Conservation (phyloP, 2,113 vertebrate species). For the Pseudorasbora parva region DNA sequence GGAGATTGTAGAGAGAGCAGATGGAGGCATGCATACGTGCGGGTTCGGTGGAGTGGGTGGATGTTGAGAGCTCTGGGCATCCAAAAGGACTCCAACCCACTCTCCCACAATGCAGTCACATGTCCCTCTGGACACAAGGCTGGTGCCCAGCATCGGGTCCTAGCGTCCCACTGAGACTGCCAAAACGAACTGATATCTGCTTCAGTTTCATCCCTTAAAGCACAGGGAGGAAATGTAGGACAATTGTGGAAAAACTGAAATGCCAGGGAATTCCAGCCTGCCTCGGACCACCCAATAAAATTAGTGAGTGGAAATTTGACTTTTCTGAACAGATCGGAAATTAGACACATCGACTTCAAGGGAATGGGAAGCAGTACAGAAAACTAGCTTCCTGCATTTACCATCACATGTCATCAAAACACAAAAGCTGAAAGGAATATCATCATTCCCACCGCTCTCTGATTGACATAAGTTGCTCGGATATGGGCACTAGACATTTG, state of each 20-base stretch:
- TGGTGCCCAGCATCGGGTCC: background rate
- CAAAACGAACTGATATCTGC: background rate
- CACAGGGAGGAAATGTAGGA: constrained; percentile 6
- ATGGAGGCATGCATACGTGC: constrained; percentile 35
- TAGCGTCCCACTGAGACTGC: background rate
- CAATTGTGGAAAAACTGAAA: constrained; percentile 14
- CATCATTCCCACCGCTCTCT: background rate
- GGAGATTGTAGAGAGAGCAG: constrained; percentile 17
- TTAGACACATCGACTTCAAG: background rate
- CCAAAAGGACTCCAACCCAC: constrained; percentile 38
- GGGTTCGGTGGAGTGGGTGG: constrained; percentile 43
- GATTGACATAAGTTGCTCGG: background rate
- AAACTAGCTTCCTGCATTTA: background rate
- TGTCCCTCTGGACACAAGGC: constrained; percentile 35
- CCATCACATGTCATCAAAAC: background rate
- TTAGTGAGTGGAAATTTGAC: background rate
- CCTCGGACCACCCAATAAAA: constrained; percentile 16
- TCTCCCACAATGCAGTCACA: constrained; percentile 39
- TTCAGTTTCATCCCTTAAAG: constrained; percentile 6
- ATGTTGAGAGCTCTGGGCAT: constrained; percentile 38
- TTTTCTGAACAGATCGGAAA: constrained; percentile 18
- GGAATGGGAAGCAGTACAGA: background rate
- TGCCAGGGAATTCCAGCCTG: background rate
- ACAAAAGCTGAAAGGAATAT: background rate
- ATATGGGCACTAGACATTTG: background rate